These are phyloP conservation scores for Oxyscelio sp. DNA, from an alignment of 2,888 invertebrate species.

Conservation along the genomic window DNA sequence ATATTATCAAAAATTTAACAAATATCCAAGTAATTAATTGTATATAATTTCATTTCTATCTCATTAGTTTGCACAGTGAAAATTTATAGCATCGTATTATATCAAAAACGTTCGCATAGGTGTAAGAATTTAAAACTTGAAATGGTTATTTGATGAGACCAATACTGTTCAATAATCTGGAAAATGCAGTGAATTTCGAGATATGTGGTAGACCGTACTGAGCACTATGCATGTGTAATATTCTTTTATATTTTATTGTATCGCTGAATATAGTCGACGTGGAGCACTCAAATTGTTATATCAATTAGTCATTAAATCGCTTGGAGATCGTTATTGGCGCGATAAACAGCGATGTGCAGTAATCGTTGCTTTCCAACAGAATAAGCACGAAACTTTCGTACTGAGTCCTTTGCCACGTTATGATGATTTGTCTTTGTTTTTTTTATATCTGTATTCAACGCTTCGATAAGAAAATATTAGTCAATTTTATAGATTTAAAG, in stretches of 20 bases:
- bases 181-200: constrained; percentile 34
- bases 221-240: constrained; percentile 20
- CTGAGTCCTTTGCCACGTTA: background rate
- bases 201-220: constrained; percentile 25
- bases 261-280: constrained; percentile 15
- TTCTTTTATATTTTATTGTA: constrained; percentile 42
- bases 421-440: too few species aligned
- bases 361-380: constrained; percentile 10
- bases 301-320: constrained; percentile 41
- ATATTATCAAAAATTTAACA: constrained; percentile 19
- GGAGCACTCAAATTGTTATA: constrained; percentile 25
- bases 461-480: background rate
- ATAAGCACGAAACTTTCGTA: background rate
- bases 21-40: constrained; percentile 26
- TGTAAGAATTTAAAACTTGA: constrained; percentile 32
- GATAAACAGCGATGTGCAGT: constrained; percentile 9
- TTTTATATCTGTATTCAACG: background rate
- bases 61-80: background rate
- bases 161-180: constrained; percentile 48
- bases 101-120: constrained; percentile 18
- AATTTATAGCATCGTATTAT: background rate
- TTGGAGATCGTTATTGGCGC: constrained; percentile 17
- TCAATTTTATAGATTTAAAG: too few species aligned
- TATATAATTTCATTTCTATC: constrained; percentile 35
- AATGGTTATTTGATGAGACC: constrained; percentile 53